Conservation (phyloP, 2,797 vertebrate genomes). For the Otus scops region DNA sequence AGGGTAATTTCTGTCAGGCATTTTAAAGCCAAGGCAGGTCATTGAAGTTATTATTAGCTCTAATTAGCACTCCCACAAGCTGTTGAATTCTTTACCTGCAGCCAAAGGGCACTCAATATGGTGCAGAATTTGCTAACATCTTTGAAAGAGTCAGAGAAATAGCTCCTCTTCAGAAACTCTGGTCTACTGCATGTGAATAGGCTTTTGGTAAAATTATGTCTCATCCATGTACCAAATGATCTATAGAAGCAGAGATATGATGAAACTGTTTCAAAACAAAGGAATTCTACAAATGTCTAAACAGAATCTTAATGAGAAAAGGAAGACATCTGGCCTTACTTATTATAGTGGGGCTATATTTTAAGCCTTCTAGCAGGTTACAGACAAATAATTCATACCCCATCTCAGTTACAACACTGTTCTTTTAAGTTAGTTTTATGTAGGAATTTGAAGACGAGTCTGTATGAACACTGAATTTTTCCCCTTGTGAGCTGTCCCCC, state of each 20-base stretch:
- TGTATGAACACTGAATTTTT: not conserved
- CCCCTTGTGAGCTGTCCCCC: not conserved
- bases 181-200: not conserved
- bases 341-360: not conserved
- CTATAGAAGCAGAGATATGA: not conserved
- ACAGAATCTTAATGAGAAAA: not conserved
- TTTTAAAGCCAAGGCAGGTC: constrained; percentile 51
- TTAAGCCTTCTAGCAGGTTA: not conserved
- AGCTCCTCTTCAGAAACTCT: not conserved
- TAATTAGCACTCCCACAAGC: constrained; percentile 38
- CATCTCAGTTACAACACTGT: not conserved
- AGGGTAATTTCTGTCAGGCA: constrained; percentile 16
- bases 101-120: constrained; percentile 26
- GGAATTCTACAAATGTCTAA: not conserved
- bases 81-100: constrained; percentile 12
- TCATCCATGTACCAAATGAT: not conserved
- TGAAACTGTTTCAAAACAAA: not conserved
- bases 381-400: not conserved
- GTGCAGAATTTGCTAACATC: not conserved
- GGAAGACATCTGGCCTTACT: not conserved
- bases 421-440: not conserved
- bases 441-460: not conserved
- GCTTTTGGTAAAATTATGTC: not conserved
- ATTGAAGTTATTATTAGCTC: constrained; percentile 39
- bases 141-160: not conserved